Percentiles rank a stretch among this genome's conserved stretches.
These are phyloP conservation scores for Antheraea pernyi DNA, from an alignment of 1,140 invertebrate genomes.

Conservation along the genomic window DNA sequence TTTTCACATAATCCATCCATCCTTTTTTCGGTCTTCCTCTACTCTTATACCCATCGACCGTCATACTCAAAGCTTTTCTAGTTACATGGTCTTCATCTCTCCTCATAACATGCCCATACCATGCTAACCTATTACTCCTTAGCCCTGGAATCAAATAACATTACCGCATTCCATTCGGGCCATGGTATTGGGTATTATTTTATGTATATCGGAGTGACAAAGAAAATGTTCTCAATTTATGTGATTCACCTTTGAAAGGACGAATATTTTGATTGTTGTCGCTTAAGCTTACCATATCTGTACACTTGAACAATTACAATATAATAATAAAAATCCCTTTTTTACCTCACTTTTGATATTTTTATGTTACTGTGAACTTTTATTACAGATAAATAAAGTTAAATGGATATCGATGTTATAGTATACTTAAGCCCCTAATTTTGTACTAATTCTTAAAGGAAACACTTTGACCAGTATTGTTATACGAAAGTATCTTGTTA, in stretches of 20 bases:
- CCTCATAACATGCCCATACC: too few relatives aligned
- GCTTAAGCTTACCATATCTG: conserved; percentile 19
- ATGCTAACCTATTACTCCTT: too few relatives aligned
- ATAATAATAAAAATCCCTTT: conserved; percentile 20
- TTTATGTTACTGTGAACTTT: conserved; percentile 7
- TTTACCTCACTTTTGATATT: conserved; percentile 15
- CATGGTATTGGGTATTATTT: conserved; percentile 7
- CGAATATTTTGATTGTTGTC: conserved; percentile 4
- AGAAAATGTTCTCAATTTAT: conserved; percentile 21
- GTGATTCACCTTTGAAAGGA: conserved; percentile 23
- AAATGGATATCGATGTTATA: conserved; percentile 6
- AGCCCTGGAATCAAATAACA: conserved; percentile 13
- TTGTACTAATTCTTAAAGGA: background rate
- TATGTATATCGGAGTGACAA: conserved; percentile 2
- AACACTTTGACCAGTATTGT: background rate
- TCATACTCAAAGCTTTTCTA: too few relatives aligned
- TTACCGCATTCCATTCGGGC: conserved; percentile 12
- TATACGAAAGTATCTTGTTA: background rate
- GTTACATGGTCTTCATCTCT: too few relatives aligned
- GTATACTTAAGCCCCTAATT: background rate
- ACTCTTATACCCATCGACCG: too few relatives aligned
- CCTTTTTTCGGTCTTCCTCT: too few relatives aligned
- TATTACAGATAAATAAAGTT: conserved; percentile 16
- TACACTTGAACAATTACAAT: conserved; percentile 18
- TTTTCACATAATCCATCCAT: too few relatives aligned